Base-by-base conservation (phyloP, 2,113 vertebrate species). In the Alethe diademata region DNA sequence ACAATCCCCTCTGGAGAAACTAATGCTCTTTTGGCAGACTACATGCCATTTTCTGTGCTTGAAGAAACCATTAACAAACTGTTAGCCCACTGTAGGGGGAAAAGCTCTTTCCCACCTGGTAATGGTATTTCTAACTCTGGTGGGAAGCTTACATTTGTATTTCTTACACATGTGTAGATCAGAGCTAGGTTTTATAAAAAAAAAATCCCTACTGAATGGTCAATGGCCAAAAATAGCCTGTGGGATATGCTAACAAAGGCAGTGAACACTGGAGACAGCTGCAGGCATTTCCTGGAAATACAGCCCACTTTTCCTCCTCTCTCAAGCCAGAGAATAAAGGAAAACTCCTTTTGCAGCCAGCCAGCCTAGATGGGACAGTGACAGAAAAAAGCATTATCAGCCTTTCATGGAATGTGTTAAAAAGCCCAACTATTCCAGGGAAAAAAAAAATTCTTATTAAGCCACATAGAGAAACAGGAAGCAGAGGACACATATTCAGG, bases 31-130 rank as follows among this genome's bases (percentile, higher is more conserved):
- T 83, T 86, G 60, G 72, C 69, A 92, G 75, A 86, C 10, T 42
- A 83, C 60, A 69, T 51, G n/a, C 56, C n/a, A 42, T 86, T 88
- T 95, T 86, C 88, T 90, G 75, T 67, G 79, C 58, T 88, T 43
- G 60, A 92, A 64, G 57, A 80, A 94, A 78, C 56, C 64, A 86
- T 70, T 66, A 92, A 58, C 33, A 61, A 93, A 90, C 67, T 36
- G 28, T 35, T 62, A 61, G 48, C 40, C 54, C 54, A 50, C 13
- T n/a, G 51, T 38, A 73, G 25, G 28, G 47, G 22, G 38, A 42
- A 88, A 57, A 86, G 23, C 47, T 93, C 82, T 62, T 82, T 83
- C 71, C 58, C 67, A 83, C 78, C 51, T 71, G 51, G 64, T 53
- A 70, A 86, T 1, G 6, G 14, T 47, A 70, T 83, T 91, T 66